phyloP scores from a whole-genome alignment of 2,888 invertebrate species.

The Dicyrtoma fusca region DNA sequence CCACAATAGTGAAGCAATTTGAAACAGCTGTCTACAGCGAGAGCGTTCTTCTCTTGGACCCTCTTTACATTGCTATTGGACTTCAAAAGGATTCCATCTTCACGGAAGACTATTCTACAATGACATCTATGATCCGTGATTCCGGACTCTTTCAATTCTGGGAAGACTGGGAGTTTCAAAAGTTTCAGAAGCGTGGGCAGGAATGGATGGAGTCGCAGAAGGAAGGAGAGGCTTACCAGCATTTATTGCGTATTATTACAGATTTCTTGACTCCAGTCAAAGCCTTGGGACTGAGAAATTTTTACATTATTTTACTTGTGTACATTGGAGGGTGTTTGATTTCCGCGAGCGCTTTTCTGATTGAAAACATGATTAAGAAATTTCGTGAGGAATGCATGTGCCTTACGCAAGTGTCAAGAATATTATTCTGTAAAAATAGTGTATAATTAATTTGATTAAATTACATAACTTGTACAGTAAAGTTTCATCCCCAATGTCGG shows the following conservation, averaged over 20 bases:
- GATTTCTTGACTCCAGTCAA: slow-evolving; percentile 12
- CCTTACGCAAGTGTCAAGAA: too few relatives aligned
- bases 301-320: not conserved
- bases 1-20: slow-evolving; percentile 6
- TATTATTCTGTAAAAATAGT: too few relatives aligned
- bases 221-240: too few relatives aligned
- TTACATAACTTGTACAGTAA: too few relatives aligned
- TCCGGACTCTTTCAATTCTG: slow-evolving; percentile 7
- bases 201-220: not conserved
- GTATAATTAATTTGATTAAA: too few relatives aligned
- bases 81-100: slow-evolving; percentile 8
- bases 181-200: not conserved
- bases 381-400: too few relatives aligned
- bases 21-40: slow-evolving; percentile 13
- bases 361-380: too few relatives aligned
- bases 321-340: not conserved
- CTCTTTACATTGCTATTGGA: slow-evolving; percentile 20
- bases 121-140: slow-evolving; percentile 12
- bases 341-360: too few relatives aligned
- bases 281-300: slow-evolving; percentile 3
- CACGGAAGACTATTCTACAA: not conserved
- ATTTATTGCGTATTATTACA: too few relatives aligned
- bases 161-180: not conserved
- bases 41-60: slow-evolving; percentile 3
- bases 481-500: too few relatives aligned